phyloP scores from a whole-genome alignment of 64 coral and sea anemone genomes.

The Hydrozoanthus tunicans region DNA sequence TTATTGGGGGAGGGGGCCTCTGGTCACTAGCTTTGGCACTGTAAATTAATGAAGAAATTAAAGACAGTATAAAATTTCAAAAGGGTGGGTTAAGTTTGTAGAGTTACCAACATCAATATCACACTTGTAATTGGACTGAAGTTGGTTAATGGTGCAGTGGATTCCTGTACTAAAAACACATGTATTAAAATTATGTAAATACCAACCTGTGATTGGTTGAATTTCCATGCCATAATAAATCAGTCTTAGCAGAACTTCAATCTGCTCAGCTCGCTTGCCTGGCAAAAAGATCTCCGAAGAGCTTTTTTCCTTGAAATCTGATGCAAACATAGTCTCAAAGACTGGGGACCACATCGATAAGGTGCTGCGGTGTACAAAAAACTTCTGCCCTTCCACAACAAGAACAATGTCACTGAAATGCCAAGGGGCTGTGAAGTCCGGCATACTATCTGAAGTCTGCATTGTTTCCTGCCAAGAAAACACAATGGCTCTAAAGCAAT shows the following conservation, averaged over 20 bases:
- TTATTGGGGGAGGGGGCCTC: too few species aligned
- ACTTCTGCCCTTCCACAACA: conserved; percentile 17
- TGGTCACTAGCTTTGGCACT: too few species aligned
- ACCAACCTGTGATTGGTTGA: conserved; percentile 42
- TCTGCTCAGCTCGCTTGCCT: conserved; percentile 49
- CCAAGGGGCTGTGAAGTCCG: conserved; percentile 25
- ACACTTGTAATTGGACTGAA: too few species aligned
- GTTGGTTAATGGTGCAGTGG: too few species aligned
- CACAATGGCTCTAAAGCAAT: too few species aligned
- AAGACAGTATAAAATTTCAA: too few species aligned
- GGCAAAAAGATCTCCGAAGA: conserved; percentile 15
- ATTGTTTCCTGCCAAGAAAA: neutral
- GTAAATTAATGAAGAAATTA: too few species aligned
- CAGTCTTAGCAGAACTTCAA: conserved; percentile 12
- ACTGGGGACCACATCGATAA: conserved; percentile 57
- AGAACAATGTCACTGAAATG: conserved; percentile 51
- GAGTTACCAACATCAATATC: too few species aligned
- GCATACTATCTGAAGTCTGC: conserved; percentile 37
- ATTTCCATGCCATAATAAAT: conserved; percentile 30
- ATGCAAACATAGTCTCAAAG: conserved; percentile 55
- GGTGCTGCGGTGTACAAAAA: conserved; percentile 48
- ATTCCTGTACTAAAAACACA: too few species aligned
- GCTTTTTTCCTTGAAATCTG: conserved; percentile 55
- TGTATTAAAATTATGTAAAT: neutral
- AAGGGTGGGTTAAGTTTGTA: too few species aligned